Evolutionary conservation across 2,113 vertebrate genomes (phyloP).

Genomic region (Pluvianellus socialis): DNA sequence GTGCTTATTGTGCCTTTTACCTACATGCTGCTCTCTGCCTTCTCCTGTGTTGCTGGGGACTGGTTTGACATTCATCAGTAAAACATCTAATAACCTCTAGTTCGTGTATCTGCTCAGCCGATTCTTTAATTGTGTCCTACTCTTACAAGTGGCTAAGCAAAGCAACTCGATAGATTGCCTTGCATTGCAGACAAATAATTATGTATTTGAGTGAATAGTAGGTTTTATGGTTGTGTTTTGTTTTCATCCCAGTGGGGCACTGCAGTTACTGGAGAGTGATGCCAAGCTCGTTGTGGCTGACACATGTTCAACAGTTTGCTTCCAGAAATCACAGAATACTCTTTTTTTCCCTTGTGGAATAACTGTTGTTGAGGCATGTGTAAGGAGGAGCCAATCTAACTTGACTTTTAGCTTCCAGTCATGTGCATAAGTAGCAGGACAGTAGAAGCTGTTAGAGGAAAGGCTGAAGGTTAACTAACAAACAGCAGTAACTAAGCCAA

Average conservation of each 20-base stretch:
- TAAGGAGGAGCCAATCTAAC: neutral
- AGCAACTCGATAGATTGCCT: neutral
- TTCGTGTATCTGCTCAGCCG: fast-evolving
- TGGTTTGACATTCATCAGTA: neutral
- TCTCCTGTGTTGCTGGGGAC: neutral
- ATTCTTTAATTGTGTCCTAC: neutral
- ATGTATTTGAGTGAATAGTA: neutral
- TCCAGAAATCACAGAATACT: neutral
- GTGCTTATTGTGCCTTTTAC: neutral
- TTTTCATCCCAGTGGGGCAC: neutral
- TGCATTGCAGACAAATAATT: neutral
- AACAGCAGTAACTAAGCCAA: neutral
- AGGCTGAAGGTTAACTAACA: neutral
- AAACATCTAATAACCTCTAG: neutral
- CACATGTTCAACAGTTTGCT: neutral
- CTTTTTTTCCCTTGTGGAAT: neutral
- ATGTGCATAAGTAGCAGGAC: neutral
- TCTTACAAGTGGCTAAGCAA: neutral
- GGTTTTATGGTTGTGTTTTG: neutral
- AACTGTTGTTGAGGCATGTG: neutral
- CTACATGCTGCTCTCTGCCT: neutral
- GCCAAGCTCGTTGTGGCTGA: neutral
- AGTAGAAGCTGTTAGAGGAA: neutral
- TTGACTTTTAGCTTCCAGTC: neutral
- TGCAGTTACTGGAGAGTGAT: neutral